Base-by-base conservation (phyloP, 2,113 vertebrate species). In the Carassius gibelio region DNA sequence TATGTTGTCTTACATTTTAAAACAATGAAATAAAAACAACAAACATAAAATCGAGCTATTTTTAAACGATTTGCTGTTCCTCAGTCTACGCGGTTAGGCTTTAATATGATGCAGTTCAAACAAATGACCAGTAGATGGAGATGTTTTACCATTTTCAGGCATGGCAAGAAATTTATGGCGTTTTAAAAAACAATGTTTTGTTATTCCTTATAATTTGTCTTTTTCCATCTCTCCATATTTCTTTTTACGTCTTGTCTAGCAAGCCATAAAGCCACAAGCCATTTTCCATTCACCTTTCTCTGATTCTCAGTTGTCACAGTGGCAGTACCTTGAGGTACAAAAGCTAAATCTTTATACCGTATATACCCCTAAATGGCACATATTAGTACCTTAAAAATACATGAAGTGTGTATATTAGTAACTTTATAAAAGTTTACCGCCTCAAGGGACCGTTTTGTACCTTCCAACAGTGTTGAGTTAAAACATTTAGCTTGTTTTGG, bases 61-160 rank as follows among this genome's bases (percentile, higher is more conserved):
- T 61, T 21, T 21, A 1, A 9, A 21, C 0, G 57, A 61, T 21
- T 21, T n/a, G 21, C 9, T 61, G 0, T n/a, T 61, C 8, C 57
- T 69, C 19, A 10, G 8, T 71, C 8, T 5, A 2, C 10, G 34
- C 30, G 38, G 69, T 13, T 72, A 19, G 52, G 15, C 52, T 55
- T 7, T 13, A 45, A 17, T 11, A 45, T 36, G 34, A 21, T 59
- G 68, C 50, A 17, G 62, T 71, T 80, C 8, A 50, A 38, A 21
- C 15, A n/a, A 59, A 19, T 23, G 13, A 11, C 57, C 86, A 85
- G 72, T 82, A 85, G 86, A 64, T 81, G 79, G 72, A 72, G 86
- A 74, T 52, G 26, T 75, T 77, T 71, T 42, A 34, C 72, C 61
- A 42, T 48, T 82, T 23, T 15, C 4, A 62, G 38, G 38, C 21